These are phyloP conservation scores for Laticauda laticaudata DNA, from an alignment of 2,113 vertebrate genomes.

Conservation along the genomic window DNA sequence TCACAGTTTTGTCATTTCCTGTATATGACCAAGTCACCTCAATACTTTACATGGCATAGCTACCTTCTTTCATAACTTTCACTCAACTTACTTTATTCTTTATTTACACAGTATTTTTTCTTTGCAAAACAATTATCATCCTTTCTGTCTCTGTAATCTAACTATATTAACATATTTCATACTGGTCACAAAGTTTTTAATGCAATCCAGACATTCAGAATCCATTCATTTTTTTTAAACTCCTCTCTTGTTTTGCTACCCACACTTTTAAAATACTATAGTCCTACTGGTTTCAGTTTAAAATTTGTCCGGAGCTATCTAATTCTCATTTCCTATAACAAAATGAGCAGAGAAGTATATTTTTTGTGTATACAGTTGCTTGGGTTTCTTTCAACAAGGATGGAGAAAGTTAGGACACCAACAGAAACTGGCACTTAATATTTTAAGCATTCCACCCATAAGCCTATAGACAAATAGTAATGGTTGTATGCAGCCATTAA, in stretches of 20 bases:
- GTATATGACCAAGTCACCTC: background rate
- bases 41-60: background rate
- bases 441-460: slow-evolving; percentile 12
- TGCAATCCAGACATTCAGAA: background rate
- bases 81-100: background rate
- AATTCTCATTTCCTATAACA: background rate
- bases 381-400: background rate
- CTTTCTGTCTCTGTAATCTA: background rate
- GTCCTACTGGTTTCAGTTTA: background rate
- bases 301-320: background rate
- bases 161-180: background rate
- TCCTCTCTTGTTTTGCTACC: background rate
- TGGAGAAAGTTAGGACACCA: slow-evolving; percentile 10
- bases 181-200: background rate
- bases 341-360: background rate
- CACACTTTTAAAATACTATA: background rate
- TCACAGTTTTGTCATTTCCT: background rate
- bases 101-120: background rate
- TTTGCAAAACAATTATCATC: background rate
- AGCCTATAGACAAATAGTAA: slow-evolving; percentile 34
- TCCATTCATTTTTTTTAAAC: background rate
- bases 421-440: slow-evolving; percentile 9
- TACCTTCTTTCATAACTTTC: background rate
- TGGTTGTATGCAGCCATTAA: slow-evolving; percentile 45
- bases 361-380: background rate